These are phyloP conservation scores for Isoperla grammatica DNA, from an alignment of 2,888 invertebrate species.

Conservation along the genomic window DNA sequence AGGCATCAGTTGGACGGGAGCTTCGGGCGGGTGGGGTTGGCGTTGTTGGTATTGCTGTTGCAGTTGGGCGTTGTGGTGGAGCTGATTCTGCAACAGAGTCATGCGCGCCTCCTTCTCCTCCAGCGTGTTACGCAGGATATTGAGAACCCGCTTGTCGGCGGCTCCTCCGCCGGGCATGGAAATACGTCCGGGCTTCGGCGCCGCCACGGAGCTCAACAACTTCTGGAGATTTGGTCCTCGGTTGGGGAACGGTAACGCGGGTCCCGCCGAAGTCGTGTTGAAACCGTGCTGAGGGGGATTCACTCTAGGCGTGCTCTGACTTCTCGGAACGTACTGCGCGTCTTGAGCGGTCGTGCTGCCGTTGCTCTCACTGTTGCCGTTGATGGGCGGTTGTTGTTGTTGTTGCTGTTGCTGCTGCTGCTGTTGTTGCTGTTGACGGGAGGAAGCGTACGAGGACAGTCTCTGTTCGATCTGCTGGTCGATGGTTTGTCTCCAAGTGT, in stretches of 20 bases:
- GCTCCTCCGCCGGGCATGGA: slow-evolving; percentile 33
- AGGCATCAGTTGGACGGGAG: slow-evolving; percentile 23
- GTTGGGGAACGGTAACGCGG: slow-evolving; percentile 34
- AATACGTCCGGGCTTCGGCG: slow-evolving; percentile 28
- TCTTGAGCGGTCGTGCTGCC: slow-evolving; percentile 1
- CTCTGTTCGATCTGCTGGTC: slow-evolving; percentile 53
- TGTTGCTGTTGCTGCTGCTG: slow-evolving; percentile 30
- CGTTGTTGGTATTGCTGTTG: slow-evolving; percentile 36
- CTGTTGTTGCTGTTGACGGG: slow-evolving; percentile 28
- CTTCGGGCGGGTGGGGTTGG: slow-evolving; percentile 23
- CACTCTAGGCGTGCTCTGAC: neutral
- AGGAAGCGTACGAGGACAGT: slow-evolving; percentile 42
- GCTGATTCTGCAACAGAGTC: slow-evolving; percentile 47
- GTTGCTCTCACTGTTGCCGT: slow-evolving; percentile 14
- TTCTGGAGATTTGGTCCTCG: neutral
- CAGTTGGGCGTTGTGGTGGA: slow-evolving; percentile 45
- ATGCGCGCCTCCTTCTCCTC: slow-evolving; percentile 54
- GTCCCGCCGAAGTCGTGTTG: slow-evolving; percentile 23
- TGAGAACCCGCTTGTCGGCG: slow-evolving; percentile 65
- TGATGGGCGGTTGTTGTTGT: slow-evolving; percentile 27
- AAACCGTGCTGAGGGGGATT: slow-evolving; percentile 13
- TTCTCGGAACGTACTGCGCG: slow-evolving; percentile 10
- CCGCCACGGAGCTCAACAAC: slow-evolving; percentile 33
- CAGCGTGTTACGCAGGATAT: slow-evolving; percentile 63
- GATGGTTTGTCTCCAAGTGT: slow-evolving; percentile 50